phyloP scores from a whole-genome alignment of 2,113 vertebrate genomes.

The Sterrhoptilus dennistouni region DNA sequence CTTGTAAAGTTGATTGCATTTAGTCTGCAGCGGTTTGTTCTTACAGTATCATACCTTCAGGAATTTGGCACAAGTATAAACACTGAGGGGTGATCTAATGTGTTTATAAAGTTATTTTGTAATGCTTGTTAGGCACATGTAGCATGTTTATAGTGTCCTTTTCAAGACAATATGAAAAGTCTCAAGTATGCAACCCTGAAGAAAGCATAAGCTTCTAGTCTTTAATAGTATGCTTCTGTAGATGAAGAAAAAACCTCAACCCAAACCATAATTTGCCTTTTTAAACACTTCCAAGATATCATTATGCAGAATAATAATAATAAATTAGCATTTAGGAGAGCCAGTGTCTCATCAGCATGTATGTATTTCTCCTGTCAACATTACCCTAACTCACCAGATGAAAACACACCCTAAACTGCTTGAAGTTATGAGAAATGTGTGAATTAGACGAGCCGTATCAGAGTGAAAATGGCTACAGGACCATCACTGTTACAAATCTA shows the following conservation, averaged over 20 bases:
- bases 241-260: not conserved
- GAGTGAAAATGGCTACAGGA: not conserved
- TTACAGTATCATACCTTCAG: slow-evolving; percentile 39
- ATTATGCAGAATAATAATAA: not conserved
- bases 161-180: not conserved
- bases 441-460: not conserved
- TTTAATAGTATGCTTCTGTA: not conserved
- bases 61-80: slow-evolving; percentile 51
- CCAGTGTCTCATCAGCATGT: not conserved
- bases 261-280: not conserved
- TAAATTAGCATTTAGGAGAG: not conserved
- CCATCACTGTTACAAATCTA: not conserved
- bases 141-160: not conserved
- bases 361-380: not conserved
- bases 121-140: not conserved
- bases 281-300: not conserved
- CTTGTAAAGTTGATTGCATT: slow-evolving; percentile 18
- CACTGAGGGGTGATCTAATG: slow-evolving; percentile 9
- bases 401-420: not conserved
- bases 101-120: slow-evolving; percentile 32
- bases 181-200: not conserved
- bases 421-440: not conserved
- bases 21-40: slow-evolving; percentile 34
- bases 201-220: not conserved
- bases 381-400: not conserved